Conservation (phyloP, 2,888 invertebrate species). For the Leptopilina syphax region DNA sequence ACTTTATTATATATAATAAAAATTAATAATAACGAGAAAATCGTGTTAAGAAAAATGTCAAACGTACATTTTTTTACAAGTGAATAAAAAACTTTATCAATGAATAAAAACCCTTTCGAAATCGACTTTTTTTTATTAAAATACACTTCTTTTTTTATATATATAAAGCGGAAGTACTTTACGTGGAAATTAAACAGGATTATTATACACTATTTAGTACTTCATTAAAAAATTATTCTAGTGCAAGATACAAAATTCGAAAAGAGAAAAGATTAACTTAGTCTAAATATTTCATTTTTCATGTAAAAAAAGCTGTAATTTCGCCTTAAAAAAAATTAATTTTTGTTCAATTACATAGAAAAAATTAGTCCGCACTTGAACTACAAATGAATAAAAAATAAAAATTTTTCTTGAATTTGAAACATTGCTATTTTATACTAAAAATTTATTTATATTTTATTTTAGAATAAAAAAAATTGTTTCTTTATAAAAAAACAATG, state of each 20-base stretch:
- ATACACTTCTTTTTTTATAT: background rate
- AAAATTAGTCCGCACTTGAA: too few relatives aligned
- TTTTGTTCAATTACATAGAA: background rate
- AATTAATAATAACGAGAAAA: background rate
- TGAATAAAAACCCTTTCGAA: background rate
- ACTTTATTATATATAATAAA: conserved; percentile 2
- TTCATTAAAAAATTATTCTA: background rate
- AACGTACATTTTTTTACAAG: background rate
- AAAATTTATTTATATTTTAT: too few relatives aligned
- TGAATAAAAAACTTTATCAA: background rate
- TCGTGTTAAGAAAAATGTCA: background rate
- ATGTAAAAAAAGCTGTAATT: too few relatives aligned
- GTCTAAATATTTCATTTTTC: too few relatives aligned
- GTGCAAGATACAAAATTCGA: background rate
- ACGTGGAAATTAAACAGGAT: background rate
- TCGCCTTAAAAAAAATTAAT: background rate
- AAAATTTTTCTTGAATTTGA: too few relatives aligned
- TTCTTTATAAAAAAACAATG: too few relatives aligned
- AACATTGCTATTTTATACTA: too few relatives aligned
- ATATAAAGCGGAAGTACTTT: background rate
- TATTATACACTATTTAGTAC: background rate
- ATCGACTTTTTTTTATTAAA: background rate
- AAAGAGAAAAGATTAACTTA: background rate
- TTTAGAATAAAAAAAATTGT: too few relatives aligned
- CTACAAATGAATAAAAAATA: too few relatives aligned